These are phyloP conservation scores for Nycticorax nycticorax DNA, from an alignment of 2,113 vertebrate genomes.

Conservation along the genomic window DNA sequence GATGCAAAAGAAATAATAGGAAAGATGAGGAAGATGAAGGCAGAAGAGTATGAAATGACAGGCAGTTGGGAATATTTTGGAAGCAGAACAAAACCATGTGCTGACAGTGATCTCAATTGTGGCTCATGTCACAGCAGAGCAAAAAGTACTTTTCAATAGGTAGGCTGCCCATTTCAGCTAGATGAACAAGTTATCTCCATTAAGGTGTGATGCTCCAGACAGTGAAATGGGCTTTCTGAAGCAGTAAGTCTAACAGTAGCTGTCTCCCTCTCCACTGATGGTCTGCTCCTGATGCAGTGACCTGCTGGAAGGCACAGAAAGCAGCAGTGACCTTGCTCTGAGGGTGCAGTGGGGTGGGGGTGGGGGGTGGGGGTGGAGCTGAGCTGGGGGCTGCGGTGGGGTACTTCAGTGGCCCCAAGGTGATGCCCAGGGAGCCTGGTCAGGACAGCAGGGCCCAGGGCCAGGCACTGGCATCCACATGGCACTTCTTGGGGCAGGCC, in stretches of 20 bases:
- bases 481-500: no score
- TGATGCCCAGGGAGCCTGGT: neutral
- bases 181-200: neutral
- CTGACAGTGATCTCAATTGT: accelerated
- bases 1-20: neutral
- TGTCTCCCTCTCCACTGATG: neutral
- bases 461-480: neutral
- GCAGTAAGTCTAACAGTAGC: neutral
- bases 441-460: neutral
- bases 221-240: neutral
- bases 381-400: neutral
- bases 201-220: neutral
- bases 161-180: neutral
- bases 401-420: neutral
- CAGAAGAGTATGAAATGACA: neutral
- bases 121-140: neutral
- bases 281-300: neutral
- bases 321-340: neutral
- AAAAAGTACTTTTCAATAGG: neutral
- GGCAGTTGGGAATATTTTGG: neutral
- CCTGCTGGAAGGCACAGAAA: neutral
- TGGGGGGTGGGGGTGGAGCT: neutral
- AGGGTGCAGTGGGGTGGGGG: neutral
- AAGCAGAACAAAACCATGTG: neutral
- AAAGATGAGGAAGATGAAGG: neutral